Percentiles rank a stretch among this genome's conserved stretches.
These are phyloP conservation scores for Ailurus styani DNA, from an alignment of 2,113 vertebrate genomes.

Conservation along the genomic window DNA sequence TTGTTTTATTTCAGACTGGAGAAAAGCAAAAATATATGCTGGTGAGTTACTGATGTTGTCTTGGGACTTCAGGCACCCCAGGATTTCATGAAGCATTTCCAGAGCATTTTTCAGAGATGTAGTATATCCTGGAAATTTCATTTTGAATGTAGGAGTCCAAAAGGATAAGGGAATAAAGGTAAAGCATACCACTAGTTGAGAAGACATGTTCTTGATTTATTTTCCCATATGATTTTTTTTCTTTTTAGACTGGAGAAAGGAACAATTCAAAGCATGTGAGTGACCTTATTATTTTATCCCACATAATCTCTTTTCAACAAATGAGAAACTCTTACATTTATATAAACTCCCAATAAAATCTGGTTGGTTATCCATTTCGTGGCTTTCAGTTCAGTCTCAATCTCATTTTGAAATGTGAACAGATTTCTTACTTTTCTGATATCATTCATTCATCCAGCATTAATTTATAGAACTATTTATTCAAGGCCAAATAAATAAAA, in stretches of 20 bases:
- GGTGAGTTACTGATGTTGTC: conserved; percentile 13
- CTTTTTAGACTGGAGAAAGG: conserved; percentile 39
- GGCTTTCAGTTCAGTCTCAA: not conserved
- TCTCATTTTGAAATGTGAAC: not conserved
- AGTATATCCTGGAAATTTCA: not conserved
- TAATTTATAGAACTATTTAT: not conserved
- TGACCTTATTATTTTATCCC: not conserved
- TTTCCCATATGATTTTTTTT: not conserved
- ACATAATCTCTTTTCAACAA: not conserved
- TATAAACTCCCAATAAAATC: not conserved
- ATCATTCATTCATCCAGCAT: not conserved
- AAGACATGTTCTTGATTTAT: not conserved
- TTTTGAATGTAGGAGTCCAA: not conserved
- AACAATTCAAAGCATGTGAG: not conserved
- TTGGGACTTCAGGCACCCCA: not conserved
- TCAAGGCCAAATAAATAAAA: not conserved
- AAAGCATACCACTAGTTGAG: not conserved
- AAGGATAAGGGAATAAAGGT: not conserved
- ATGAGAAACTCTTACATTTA: not conserved
- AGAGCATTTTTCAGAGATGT: not conserved
- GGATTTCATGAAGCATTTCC: not conserved
- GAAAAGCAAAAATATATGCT: conserved; percentile 2
- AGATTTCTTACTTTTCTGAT: not conserved
- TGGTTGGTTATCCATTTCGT: not conserved
- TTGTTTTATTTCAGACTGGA: conserved; percentile 47